Base-by-base conservation (phyloP, 2,888 invertebrate species). In the Shargacucullia verbasci region DNA sequence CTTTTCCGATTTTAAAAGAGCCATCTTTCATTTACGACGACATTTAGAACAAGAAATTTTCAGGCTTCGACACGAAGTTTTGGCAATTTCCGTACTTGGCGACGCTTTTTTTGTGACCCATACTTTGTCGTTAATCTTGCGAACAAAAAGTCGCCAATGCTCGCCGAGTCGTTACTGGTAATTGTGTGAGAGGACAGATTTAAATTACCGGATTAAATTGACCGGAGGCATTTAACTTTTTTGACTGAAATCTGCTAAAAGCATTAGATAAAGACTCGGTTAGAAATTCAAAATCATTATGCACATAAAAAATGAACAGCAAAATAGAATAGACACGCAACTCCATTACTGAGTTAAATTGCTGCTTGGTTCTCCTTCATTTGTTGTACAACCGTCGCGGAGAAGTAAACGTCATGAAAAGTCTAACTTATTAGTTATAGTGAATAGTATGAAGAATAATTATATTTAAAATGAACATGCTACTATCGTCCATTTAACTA, bases 1-100 rank as follows among this genome's bases (percentile, higher is more conserved):
- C 90, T 92, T 92, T 91, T 82, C 89, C 90, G 91, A 91, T 92
- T 91, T 89, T 89, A 91, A 92, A 91, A 92, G 90, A 91, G 87
- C 89, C 90, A 92, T 92, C 90, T 91, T 91, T 92, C 91, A 92
- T 92, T 92, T 92, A 92, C 91, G 92, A 88, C 88, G 90, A 91
- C 91, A 89, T 90, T 92, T 89, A 86, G 91, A 91, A 91, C 92
- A 92, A 92, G 92, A 90, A 91, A 91, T 89, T 90, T 91, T 91
- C 87, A 88, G 87, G 83, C 84, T 89, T 90, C 89, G 89, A 92
- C 92, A 91, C 89, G 88, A 92, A 92, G 88, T 92, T 92, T 92
- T 86, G 91, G 92, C 89, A 92, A 92, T 92, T 92, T 90, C 90
- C 91, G 89, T 85, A 89, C 88, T 90, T 88, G 84, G 86, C 85